These are phyloP conservation scores for Archips crataeganus DNA, from an alignment of 2,888 invertebrate species.

Conservation along the genomic window DNA sequence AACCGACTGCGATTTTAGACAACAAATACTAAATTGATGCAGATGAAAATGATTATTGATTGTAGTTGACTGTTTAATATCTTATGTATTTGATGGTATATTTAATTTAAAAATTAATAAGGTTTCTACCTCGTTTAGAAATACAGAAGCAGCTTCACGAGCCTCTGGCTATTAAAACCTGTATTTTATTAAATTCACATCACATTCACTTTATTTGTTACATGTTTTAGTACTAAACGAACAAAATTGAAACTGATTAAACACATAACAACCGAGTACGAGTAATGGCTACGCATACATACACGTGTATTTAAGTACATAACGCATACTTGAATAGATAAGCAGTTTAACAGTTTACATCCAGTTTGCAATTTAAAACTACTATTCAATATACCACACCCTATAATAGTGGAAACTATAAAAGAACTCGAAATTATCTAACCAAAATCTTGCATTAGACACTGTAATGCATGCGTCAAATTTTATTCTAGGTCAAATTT, in stretches of 20 bases:
- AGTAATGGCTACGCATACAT: background rate
- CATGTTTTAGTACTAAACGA: slow-evolving; percentile 4
- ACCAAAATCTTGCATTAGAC: background rate
- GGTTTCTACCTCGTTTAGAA: background rate
- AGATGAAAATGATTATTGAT: no score
- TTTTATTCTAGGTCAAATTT: slow-evolving; percentile 25
- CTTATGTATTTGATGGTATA: background rate
- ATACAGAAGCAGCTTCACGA: background rate
- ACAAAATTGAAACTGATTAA: slow-evolving; percentile 5
- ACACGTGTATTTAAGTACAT: background rate
- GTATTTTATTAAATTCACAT: background rate
- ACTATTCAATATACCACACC: background rate
- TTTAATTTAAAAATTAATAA: background rate
- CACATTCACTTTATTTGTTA: slow-evolving; percentile 6
- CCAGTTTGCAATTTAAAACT: background rate
- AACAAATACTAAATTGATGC: no score
- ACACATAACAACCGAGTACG: background rate
- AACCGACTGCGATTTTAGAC: no score
- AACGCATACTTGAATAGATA: slow-evolving; percentile 4
- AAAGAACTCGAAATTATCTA: background rate
- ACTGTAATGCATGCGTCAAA: slow-evolving; percentile 14
- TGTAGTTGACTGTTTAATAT: no score
- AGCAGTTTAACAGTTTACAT: background rate
- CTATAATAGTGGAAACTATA: background rate
- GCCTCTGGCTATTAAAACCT: background rate